These are phyloP conservation scores for Machaerirhynchus nigripectus DNA, from an alignment of 2,113 vertebrate genomes.

Conservation along the genomic window DNA sequence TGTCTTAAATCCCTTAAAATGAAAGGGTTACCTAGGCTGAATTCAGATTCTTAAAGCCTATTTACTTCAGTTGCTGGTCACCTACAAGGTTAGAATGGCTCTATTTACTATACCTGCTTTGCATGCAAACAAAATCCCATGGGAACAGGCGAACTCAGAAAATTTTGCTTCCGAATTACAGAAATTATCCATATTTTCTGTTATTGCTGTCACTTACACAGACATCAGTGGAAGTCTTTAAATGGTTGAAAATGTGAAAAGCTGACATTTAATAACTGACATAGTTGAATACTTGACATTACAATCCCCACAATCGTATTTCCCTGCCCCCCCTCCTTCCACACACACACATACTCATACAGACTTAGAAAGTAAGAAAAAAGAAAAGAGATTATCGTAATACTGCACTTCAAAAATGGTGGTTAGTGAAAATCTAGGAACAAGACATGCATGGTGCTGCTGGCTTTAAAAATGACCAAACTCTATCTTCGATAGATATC, in stretches of 20 bases:
- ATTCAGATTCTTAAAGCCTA: background rate
- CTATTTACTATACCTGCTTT: background rate
- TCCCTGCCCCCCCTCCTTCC: too few species aligned
- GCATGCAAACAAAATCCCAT: background rate
- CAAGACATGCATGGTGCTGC: background rate
- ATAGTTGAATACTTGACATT: background rate
- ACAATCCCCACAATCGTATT: accelerated
- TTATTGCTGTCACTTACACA: background rate
- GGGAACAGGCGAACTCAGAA: background rate
- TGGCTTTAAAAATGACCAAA: background rate
- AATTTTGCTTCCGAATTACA: background rate
- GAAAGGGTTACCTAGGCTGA: background rate
- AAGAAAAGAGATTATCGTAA: background rate
- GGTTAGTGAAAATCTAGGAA: background rate
- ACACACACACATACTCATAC: background rate
- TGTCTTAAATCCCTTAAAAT: background rate
- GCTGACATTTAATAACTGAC: background rate
- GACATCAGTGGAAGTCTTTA: background rate
- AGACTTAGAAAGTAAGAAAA: background rate
- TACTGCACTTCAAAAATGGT: background rate
- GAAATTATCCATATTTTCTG: conserved; percentile 12
- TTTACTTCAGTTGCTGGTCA: background rate
- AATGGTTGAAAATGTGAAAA: background rate
- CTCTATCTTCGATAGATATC: background rate
- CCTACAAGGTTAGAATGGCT: background rate